Evolutionary conservation across 2,888 invertebrate species (phyloP), one percentile per base, ranked within the genome.

Genomic region (Patella ulyssiponensis): DNA sequence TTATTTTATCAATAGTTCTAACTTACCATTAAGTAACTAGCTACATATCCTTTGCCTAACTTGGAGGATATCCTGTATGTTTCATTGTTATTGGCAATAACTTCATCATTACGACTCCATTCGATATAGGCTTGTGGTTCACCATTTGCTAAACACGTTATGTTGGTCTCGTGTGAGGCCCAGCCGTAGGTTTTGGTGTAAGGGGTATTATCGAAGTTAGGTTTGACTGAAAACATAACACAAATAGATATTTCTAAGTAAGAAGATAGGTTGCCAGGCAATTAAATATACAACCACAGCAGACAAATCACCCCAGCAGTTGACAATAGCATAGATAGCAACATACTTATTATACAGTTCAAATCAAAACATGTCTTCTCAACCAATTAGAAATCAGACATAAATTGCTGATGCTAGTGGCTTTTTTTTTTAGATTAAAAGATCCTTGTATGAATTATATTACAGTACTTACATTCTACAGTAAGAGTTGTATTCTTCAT

Each of bases 391-490:
- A 27, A 27, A 27, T 27, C 27, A 27, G 27, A 27, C 27, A 27
- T 27, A 27, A 27, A 27, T 27, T 27, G n/a, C n/a, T n/a, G n/a
- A n/a, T n/a, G n/a, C n/a, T n/a, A n/a, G n/a, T n/a, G n/a, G n/a
- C n/a, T n/a, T n/a, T n/a, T n/a, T n/a, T n/a, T n/a, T n/a, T n/a
- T 27, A 27, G 27, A 33, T 33, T 7, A 33, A 33, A 5, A 33
- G 33, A 33, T 44, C 1, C 1, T 44, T 9, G 44, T 44, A 9
- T 44, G 9, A 7, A 44, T 44, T 44, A 44, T 44, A 44, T 9
- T 44, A 9, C 1, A 44, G 1, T 44, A 44, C 87, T 84, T 73
- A 88, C 88, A 88, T n/a, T 83, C 76, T 11, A 88, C 87, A 11
- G 81, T 81, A 33, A 89, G 78, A 7, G 83, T 77, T 11, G 84